Percentiles rank a stretch among this genome's conserved stretches.
These are phyloP conservation scores for Gymnoscopelus braueri DNA, from an alignment of 2,797 vertebrate species.

Conservation along the genomic window DNA sequence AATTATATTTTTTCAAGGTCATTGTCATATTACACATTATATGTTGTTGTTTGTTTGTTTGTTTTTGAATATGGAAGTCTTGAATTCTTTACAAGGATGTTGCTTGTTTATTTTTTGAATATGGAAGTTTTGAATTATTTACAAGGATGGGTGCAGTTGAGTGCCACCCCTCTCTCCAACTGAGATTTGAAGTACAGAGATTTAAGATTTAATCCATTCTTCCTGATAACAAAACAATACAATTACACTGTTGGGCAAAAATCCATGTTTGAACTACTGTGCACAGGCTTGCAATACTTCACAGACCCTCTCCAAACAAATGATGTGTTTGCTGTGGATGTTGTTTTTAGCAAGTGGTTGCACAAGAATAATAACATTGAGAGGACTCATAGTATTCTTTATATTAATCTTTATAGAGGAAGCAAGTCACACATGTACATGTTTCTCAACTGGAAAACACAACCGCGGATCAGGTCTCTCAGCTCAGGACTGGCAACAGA, in stretches of 20 bases:
- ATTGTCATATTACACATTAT: no score
- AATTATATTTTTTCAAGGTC: no score
- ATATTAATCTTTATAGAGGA: conserved; percentile 77
- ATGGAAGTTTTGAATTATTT: conserved; percentile 1
- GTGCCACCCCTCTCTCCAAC: conserved; percentile 19
- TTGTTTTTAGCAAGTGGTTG: conserved; percentile 25
- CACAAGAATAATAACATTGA: conserved; percentile 11
- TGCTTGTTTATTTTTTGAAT: neutral
- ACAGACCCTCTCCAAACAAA: neutral
- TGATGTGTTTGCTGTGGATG: neutral
- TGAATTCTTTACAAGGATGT: neutral
- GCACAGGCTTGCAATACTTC: neutral
- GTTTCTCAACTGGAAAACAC: conserved; percentile 64
- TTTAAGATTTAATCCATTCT: no score
- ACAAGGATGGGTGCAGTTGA: conserved; percentile 10
- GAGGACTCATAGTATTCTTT: conserved; percentile 57
- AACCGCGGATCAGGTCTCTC: conserved; percentile 28
- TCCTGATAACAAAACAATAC: no score
- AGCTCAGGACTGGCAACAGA: conserved; percentile 33
- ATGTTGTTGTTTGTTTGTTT: no score
- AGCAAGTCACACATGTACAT: conserved; percentile 70
- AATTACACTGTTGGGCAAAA: no score
- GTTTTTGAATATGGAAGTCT: no score
- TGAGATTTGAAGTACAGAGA: conserved; percentile 27
- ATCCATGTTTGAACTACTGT: no score